Evolutionary conservation across 35 echinoderm and acorn worm genomes (phyloP).

Genomic region (Ptychodera flava): DNA sequence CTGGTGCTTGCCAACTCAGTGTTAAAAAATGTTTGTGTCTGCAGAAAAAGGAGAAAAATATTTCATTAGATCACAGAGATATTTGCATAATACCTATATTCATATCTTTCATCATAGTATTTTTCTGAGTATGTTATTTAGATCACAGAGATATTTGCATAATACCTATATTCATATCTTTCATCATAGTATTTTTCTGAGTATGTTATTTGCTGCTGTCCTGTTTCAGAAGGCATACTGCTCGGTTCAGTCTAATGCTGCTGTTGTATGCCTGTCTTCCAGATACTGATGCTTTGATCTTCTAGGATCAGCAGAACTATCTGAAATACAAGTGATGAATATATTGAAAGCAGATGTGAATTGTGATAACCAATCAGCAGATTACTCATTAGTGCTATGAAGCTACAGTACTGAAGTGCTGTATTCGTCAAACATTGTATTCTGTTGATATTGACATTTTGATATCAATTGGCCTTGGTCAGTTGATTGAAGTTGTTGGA

Average conservation of each 20-base stretch:
- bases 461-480: not conserved
- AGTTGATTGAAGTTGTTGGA: not conserved
- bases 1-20: too few relatives aligned
- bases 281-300: not conserved
- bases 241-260: not conserved
- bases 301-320: not conserved
- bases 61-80: too few relatives aligned
- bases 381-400: not conserved
- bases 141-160: too few relatives aligned
- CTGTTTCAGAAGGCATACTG: not conserved
- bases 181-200: slow-evolving; percentile 70
- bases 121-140: too few relatives aligned
- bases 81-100: too few relatives aligned
- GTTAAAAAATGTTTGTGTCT: too few relatives aligned
- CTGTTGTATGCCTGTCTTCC: not conserved
- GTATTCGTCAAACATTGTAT: not conserved
- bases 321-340: not conserved
- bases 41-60: not conserved
- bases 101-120: too few relatives aligned
- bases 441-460: not conserved
- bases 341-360: not conserved
- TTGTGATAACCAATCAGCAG: not conserved
- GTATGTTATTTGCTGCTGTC: slow-evolving; percentile 47
- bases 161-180: slow-evolving; percentile 66
- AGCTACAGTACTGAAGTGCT: slow-evolving; percentile 3